Conservation (phyloP, 2,888 invertebrate genomes). For the Petrolisthes cinctipes region DNA sequence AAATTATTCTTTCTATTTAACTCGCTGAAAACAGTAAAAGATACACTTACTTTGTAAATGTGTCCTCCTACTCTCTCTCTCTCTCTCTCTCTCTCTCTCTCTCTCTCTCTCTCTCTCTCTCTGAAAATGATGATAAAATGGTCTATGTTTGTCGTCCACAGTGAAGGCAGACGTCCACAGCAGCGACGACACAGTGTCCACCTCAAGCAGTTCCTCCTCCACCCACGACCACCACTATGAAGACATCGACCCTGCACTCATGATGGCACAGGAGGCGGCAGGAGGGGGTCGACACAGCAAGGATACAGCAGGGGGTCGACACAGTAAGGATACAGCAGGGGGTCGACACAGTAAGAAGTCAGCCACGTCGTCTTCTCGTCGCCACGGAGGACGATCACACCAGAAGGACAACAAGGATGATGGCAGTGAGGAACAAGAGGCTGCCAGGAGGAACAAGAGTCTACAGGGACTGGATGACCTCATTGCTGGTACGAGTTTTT, state of each 20-base stretch:
- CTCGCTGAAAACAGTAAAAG: neutral
- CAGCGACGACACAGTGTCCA: constrained; percentile 69
- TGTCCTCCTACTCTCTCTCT: neutral
- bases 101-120: constrained; percentile 33
- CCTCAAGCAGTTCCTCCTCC: constrained; percentile 74
- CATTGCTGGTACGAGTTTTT: constrained; percentile 52
- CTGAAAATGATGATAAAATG: neutral
- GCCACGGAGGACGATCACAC: constrained; percentile 2
- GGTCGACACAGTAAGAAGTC: constrained; percentile 11
- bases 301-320: neutral
- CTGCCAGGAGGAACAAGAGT: constrained; percentile 44
- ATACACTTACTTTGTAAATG: neutral
- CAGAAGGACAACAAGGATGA: neutral
- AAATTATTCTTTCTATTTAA: too few relatives aligned
- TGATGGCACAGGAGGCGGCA: neutral
- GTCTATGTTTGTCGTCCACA: neutral
- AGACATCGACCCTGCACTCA: constrained; percentile 42
- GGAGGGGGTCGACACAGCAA: constrained; percentile 14
- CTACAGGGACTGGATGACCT: constrained; percentile 64
- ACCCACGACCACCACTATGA: constrained; percentile 71
- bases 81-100: constrained; percentile 22
- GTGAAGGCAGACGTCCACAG: constrained; percentile 55
- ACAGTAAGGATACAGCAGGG: neutral
- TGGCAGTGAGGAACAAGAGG: constrained; percentile 11
- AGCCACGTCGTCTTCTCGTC: constrained; percentile 8